These are phyloP conservation scores for Onychorhynchus coronatus DNA, from an alignment of 2,113 vertebrate species.

Conservation along the genomic window DNA sequence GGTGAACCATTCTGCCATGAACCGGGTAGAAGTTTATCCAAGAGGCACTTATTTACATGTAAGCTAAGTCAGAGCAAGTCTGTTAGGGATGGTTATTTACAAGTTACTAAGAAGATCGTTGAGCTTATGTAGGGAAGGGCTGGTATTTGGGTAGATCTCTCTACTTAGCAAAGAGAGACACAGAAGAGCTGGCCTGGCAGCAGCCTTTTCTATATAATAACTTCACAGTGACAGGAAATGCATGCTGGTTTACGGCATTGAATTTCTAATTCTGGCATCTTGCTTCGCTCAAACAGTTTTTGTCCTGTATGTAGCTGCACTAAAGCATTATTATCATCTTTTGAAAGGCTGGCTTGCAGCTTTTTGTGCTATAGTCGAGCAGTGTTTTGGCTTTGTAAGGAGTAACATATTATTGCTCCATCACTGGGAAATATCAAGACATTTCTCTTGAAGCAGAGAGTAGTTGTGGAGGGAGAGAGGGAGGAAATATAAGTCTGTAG, in stretches of 20 bases:
- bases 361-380: not conserved
- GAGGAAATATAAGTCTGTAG: not conserved
- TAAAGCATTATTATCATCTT: constrained; percentile 42
- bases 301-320: not conserved
- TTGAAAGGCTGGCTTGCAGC: constrained; percentile 32
- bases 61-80: not conserved
- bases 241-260: constrained; percentile 3
- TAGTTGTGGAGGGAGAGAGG: not conserved
- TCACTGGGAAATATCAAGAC: not conserved
- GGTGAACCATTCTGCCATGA: not conserved
- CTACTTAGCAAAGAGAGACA: not conserved
- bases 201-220: constrained; percentile 6
- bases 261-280: constrained; percentile 56
- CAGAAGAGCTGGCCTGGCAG: not conserved
- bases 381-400: not conserved
- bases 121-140: not conserved
- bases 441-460: not conserved
- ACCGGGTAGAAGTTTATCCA: not conserved
- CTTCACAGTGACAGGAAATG: constrained; percentile 41
- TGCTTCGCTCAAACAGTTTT: constrained; percentile 34
- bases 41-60: not conserved
- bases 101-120: not conserved
- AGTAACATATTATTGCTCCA: not conserved
- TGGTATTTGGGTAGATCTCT: not conserved
- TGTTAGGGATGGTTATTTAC: not conserved